Percentiles rank a stretch among this genome's conserved stretches.
phyloP scores from a whole-genome alignment of 2,888 invertebrate genomes.

The Himalopsyche anomala region DNA sequence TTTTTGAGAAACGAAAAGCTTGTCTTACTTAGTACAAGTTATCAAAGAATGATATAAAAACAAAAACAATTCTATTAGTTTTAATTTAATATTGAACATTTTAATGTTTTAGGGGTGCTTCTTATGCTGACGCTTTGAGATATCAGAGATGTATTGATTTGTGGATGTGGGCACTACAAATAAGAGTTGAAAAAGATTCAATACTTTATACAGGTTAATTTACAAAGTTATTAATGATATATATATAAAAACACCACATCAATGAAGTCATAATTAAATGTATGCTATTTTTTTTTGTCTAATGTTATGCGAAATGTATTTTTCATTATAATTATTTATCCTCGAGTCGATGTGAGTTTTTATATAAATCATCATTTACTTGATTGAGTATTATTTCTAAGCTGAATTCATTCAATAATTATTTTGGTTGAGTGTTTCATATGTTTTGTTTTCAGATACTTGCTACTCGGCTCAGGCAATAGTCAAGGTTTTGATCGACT shows the following conservation, averaged over 20 bases:
- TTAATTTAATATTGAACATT: no score
- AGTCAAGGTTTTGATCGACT: conserved; percentile 88
- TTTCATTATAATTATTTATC: not conserved
- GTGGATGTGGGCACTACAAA: conserved; percentile 89
- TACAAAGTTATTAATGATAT: not conserved
- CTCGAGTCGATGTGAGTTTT: no score
- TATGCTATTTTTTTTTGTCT: no score
- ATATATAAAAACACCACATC: no score
- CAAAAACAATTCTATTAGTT: no score
- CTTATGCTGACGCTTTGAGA: conserved; percentile 83
- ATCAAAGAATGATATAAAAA: no score
- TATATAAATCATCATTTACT: no score
- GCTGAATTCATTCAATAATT: no score
- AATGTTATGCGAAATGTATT: not conserved
- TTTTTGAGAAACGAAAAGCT: no score
- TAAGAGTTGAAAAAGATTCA: conserved; percentile 87
- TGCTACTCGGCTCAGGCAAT: conserved; percentile 92
- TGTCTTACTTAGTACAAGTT: no score
- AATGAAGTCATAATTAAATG: not conserved
- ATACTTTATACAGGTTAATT: conserved; percentile 75
- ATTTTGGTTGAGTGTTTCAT: no score
- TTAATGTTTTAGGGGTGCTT: conserved; percentile 78
- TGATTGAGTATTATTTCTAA: no score
- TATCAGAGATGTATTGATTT: conserved; percentile 91
- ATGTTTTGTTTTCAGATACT: conserved; percentile 81